Conservation (phyloP, 2,113 vertebrate genomes). For the Calypte anna region DNA sequence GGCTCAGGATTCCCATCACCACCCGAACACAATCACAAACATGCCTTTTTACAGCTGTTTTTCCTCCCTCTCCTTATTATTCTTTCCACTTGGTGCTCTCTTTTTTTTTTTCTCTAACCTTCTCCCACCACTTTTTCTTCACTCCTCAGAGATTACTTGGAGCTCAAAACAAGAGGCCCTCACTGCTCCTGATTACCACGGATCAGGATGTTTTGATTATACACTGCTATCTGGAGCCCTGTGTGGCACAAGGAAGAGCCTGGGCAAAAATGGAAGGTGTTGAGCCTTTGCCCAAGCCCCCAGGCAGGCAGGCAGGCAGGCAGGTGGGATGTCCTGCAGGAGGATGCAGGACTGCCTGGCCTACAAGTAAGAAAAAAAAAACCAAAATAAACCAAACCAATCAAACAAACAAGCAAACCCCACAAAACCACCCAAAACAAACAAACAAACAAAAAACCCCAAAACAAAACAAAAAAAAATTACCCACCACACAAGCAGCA, state of each 20-base stretch:
- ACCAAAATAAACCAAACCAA: background rate
- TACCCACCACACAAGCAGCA: no score
- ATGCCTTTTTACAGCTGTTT: background rate
- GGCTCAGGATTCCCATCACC: background rate
- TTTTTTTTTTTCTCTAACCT: background rate
- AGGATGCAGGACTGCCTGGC: fast-evolving
- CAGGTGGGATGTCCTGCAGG: fast-evolving
- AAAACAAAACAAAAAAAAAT: no score
- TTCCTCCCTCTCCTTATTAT: background rate
- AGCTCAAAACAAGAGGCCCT: background rate
- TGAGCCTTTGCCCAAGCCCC: background rate
- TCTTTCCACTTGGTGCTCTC: background rate
- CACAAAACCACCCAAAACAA: no score
- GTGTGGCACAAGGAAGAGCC: background rate
- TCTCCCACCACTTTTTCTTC: background rate
- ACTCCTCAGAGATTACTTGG: background rate
- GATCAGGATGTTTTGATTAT: background rate
- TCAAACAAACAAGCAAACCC: no score
- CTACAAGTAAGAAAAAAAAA: no score
- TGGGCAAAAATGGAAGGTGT: background rate
- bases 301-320: no score
- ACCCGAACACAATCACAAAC: fast-evolving
- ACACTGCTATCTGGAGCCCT: background rate
- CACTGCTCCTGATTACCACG: fast-evolving
- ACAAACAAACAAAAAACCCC: background rate